A percentile compares a stretch with the other conserved stretches of the same genome.
These are phyloP conservation scores for Thysanoteuthis rhombus DNA, from an alignment of 2,888 invertebrate genomes.

Conservation along the genomic window DNA sequence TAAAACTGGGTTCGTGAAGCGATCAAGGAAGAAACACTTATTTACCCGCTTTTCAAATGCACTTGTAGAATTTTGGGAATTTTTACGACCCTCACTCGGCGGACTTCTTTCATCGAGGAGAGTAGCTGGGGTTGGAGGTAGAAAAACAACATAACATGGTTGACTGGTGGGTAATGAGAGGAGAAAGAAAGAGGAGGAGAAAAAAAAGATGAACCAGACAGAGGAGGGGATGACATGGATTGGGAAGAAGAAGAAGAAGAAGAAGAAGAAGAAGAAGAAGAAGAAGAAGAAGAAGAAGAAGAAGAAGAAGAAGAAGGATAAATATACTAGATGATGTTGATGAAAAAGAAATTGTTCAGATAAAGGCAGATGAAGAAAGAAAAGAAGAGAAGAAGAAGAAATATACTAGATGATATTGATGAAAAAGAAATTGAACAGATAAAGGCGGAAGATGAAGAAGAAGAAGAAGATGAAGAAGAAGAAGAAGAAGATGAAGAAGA, in stretches of 20 bases:
- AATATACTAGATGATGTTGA: not conserved
- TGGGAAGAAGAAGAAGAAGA: not conserved
- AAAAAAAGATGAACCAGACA: not conserved
- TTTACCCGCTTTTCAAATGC: not conserved
- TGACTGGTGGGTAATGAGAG: slow-evolving; percentile 12
- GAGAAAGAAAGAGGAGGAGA: not conserved
- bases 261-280: not conserved
- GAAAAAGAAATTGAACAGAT: not conserved
- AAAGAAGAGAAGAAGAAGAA: not conserved
- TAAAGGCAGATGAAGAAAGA: not conserved
- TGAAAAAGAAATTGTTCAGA: not conserved
- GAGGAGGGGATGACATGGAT: not conserved
- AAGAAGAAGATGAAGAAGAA: not conserved
- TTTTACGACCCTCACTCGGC: not conserved
- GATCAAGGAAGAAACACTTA: slow-evolving; percentile 12
- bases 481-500: not conserved
- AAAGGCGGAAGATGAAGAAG: not conserved
- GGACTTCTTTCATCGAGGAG: not conserved
- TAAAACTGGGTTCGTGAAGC: slow-evolving; percentile 12
- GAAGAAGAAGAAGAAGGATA: not conserved
- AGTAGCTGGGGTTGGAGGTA: not conserved
- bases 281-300: not conserved
- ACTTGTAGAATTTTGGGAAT: slow-evolving; percentile 12
- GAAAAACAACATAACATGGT: not conserved
- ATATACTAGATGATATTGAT: not conserved